A percentile compares a stretch with the other conserved stretches of the same genome.
Conservation (phyloP, 2,888 invertebrate genomes). For the Rosalia funebris region DNA sequence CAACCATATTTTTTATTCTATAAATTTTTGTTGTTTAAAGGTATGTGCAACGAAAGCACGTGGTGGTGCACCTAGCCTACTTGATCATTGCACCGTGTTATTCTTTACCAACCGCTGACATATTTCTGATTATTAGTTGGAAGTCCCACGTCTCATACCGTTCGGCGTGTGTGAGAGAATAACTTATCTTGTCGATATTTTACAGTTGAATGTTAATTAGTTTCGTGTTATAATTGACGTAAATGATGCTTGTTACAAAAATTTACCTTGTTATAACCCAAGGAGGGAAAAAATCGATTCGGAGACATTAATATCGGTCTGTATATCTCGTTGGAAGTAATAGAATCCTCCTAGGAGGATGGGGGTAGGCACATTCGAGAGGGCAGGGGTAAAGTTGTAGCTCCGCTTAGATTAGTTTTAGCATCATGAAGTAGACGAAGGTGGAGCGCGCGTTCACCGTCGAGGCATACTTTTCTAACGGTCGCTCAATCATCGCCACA, state of each 20-base stretch:
- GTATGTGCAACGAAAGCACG: slow-evolving; percentile 34
- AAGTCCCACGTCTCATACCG: slow-evolving; percentile 10
- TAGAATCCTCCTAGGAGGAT: too few relatives aligned
- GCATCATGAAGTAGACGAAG: too few relatives aligned
- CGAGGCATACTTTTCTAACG: too few relatives aligned
- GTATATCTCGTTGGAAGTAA: background rate
- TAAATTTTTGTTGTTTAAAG: slow-evolving; percentile 39
- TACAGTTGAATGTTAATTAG: background rate
- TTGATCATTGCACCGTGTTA: slow-evolving; percentile 44
- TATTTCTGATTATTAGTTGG: slow-evolving; percentile 7
- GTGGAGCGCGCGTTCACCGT: too few relatives aligned
- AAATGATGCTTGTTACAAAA: background rate
- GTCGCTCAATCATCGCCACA: too few relatives aligned
- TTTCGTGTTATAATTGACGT: background rate
- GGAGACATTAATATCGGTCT: background rate
- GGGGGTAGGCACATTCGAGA: too few relatives aligned
- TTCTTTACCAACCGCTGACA: slow-evolving; percentile 25
- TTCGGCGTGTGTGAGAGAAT: background rate
- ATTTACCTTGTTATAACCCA: background rate
- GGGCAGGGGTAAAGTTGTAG: too few relatives aligned
- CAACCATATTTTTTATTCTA: slow-evolving; percentile 26
- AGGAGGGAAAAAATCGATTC: background rate
- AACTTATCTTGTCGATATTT: background rate
- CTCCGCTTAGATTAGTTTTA: background rate
- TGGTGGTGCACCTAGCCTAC: slow-evolving; percentile 39